These are phyloP conservation scores for Sebastolobus altivelis DNA, from an alignment of 2,797 vertebrate species.

Conservation along the genomic window DNA sequence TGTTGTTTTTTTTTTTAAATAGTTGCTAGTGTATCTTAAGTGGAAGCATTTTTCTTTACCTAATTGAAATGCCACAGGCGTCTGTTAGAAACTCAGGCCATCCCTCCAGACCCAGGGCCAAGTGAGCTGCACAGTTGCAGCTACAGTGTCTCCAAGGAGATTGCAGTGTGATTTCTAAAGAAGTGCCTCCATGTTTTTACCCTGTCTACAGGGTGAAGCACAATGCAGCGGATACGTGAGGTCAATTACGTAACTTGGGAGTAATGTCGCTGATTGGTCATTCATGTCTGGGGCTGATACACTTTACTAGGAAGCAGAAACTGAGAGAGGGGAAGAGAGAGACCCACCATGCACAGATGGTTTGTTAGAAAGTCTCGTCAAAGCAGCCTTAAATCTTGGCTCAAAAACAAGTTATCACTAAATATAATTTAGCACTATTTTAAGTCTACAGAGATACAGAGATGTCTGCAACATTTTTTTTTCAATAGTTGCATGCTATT, in stretches of 20 bases:
- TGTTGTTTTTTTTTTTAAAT: conserved; percentile 4
- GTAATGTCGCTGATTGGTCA: conserved; percentile 63
- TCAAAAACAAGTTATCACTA: conserved; percentile 32
- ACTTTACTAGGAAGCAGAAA: conserved; percentile 38
- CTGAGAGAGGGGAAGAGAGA: not conserved
- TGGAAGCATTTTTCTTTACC: conserved; percentile 51
- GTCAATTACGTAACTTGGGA: conserved; percentile 45
- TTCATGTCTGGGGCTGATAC: conserved; percentile 38
- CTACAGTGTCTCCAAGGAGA: conserved; percentile 76
- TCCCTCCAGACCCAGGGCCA: conserved; percentile 40
- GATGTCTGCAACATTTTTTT: conserved; percentile 24
- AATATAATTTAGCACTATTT: conserved; percentile 58
- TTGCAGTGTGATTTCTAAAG: conserved; percentile 45
- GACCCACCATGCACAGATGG: conserved; percentile 20
- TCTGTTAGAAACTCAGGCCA: conserved; percentile 74
- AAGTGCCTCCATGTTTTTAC: conserved; percentile 45
- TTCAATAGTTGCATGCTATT: conserved; percentile 40
- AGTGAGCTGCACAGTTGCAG: conserved; percentile 67
- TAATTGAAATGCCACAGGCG: conserved; percentile 78
- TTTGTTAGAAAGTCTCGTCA: conserved; percentile 32
- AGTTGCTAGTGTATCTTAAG: conserved; percentile 36
- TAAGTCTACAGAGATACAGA: conserved; percentile 37
- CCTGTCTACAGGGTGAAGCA: conserved; percentile 55
- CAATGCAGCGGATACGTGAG: conserved; percentile 59
- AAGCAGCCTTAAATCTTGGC: conserved; percentile 48